Conservation (phyloP, 2,888 invertebrate genomes). For the Xestia c-nigrum region DNA sequence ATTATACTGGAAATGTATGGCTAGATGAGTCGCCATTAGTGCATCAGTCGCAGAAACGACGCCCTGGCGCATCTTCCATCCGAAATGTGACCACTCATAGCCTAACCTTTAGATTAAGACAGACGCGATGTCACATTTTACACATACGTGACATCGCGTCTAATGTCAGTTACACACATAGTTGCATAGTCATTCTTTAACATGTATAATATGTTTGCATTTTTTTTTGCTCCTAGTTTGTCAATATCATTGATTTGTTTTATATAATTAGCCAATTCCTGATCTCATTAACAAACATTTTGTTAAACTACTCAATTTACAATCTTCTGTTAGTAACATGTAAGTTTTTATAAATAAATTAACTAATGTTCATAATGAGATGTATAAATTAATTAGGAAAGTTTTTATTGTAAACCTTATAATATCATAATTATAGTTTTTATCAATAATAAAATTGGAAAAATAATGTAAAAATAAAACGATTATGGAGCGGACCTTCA, state of each 20-base stretch:
- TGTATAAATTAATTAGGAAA: slow-evolving; percentile 47
- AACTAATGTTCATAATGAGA: slow-evolving; percentile 38
- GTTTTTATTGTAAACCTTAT: slow-evolving; percentile 36
- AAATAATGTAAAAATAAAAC: neutral
- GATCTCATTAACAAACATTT: slow-evolving; percentile 35
- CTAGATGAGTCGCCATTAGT: no score
- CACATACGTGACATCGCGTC: neutral
- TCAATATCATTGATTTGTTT: neutral
- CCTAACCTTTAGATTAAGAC: neutral
- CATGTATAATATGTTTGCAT: neutral
- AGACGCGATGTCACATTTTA: neutral
- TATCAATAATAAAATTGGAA: slow-evolving; percentile 1
- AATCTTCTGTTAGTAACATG: slow-evolving; percentile 28
- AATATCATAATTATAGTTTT: slow-evolving; percentile 19
- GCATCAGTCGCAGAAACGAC: neutral
- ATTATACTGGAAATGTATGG: no score
- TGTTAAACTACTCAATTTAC: neutral
- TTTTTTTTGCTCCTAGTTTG: slow-evolving; percentile 3
- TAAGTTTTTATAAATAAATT: slow-evolving; percentile 59
- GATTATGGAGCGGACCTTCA: neutral
- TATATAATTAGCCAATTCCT: slow-evolving; percentile 20
- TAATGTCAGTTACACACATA: neutral
- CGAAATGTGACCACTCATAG: neutral
- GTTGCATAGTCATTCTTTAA: neutral
- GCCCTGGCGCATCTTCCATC: neutral